Evolutionary conservation across 2,888 invertebrate genomes (phyloP).

Genomic region (Metalampra italica): DNA sequence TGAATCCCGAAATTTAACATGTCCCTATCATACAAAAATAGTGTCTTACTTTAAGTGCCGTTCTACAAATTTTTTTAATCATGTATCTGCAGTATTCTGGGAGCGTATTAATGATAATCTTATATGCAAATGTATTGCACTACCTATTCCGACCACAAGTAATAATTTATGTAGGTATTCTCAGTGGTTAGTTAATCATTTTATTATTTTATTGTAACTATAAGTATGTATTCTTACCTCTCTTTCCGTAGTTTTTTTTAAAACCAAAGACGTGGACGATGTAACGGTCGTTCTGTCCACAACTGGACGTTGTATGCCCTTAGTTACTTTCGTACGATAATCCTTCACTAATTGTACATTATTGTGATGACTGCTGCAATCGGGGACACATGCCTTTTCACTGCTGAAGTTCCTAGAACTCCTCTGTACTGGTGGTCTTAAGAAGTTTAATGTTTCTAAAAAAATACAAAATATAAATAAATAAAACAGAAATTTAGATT

Average conservation of each 20-base stretch:
- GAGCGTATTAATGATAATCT: no score
- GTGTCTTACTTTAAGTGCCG: no score
- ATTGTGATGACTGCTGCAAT: constrained; percentile 11
- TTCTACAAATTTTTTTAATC: no score
- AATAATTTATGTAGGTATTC: no score
- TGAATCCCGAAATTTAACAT: not conserved
- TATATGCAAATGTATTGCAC: no score
- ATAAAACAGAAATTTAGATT: constrained; percentile 15
- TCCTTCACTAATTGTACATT: constrained; percentile 14
- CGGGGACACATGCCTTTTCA: not conserved
- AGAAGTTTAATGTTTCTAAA: constrained; percentile 52
- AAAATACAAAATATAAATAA: constrained; percentile 35
- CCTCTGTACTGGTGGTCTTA: constrained; percentile 45
- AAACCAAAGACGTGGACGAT: constrained; percentile 34
- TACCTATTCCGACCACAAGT: no score
- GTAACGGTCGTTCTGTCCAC: constrained; percentile 9
- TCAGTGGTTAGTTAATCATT: no score
- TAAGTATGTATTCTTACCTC: constrained; percentile 21
- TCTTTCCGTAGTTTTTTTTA: constrained; percentile 33
- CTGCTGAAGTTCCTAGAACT: constrained; percentile 16
- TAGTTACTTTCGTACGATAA: constrained; percentile 17
- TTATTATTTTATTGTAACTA: no score
- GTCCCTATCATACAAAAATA: no score
- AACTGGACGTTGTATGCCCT: constrained; percentile 14
- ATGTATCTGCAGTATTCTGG: no score